phyloP scores from a whole-genome alignment of 1,140 invertebrate species.

The Onthophagus taurus region DNA sequence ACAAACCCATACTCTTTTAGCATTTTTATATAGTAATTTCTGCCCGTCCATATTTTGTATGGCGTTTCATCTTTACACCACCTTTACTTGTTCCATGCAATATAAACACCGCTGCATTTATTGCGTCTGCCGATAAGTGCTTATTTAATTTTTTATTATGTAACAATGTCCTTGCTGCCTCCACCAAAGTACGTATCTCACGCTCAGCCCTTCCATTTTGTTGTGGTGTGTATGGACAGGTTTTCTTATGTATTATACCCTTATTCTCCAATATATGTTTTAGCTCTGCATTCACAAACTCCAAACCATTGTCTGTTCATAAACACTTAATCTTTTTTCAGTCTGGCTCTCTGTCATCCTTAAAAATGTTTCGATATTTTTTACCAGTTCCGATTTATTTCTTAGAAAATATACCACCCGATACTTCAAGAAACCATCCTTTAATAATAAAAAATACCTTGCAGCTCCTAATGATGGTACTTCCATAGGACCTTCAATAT shows the following conservation, averaged over 20 bases:
- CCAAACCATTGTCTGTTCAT: slow-evolving; percentile 38
- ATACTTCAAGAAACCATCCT: slow-evolving; percentile 2
- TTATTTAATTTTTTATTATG: slow-evolving; percentile 21
- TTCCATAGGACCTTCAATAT: slow-evolving; percentile 40
- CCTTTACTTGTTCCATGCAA: slow-evolving; percentile 35
- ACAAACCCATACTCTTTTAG: slow-evolving; percentile 31
- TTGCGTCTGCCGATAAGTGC: slow-evolving; percentile 35
- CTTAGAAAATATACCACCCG: slow-evolving; percentile 2
- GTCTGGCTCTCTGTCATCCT: slow-evolving; percentile 1
- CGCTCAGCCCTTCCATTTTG: slow-evolving; percentile 40
- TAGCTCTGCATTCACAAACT: slow-evolving; percentile 34
- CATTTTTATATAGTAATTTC: slow-evolving; percentile 23
- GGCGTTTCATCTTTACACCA: slow-evolving; percentile 28
- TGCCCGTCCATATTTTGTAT: slow-evolving; percentile 32
- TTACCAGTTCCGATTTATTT: not conserved
- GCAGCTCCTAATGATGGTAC: slow-evolving; percentile 25
- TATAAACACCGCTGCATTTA: slow-evolving; percentile 33
- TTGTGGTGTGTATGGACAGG: too few species aligned
- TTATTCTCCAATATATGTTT: slow-evolving; percentile 20
- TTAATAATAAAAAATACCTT: slow-evolving; percentile 7
- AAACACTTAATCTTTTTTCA: slow-evolving; percentile 29
- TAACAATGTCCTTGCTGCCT: slow-evolving; percentile 36
- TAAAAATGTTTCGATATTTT: slow-evolving; percentile 27
- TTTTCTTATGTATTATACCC: slow-evolving; percentile 35
- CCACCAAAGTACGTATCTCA: slow-evolving; percentile 37